Evolutionary conservation across 2,888 invertebrate species (phyloP), one percentile per base, ranked within the genome.

Genomic region (Lymantria dispar): DNA sequence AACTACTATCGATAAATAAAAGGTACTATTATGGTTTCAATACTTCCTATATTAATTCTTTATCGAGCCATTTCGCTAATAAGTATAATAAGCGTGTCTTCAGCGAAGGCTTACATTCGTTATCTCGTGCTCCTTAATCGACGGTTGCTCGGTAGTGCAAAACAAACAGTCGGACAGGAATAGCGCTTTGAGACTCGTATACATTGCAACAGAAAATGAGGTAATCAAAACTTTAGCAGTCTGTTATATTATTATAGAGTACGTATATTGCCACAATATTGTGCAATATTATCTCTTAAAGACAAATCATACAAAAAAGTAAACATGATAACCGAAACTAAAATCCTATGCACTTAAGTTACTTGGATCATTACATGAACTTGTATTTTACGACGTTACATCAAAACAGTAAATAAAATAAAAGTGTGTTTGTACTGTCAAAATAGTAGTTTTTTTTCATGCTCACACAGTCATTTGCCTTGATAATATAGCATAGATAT

Each of bases 101-200:
- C 64, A 63, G 67, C 66, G 62, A 71, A 62, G 60, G 59, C 62
- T 57, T 67, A 61, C 66, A 57, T 60, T 50, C 54, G 68, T 70
- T 76, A 72, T 72, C 71, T 76, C 62, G 50, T 54, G 69, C 69
- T 64, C 60, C 60, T 70, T 81, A 82, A 85, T 83, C 79, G 74
- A 63, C 74, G 69, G 78, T 80, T 76, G 80, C 76, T 75, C 78
- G 72, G 72, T 66, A 59, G 64, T 61, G 68, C 76, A 84, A 85
- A 84, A 84, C 80, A 85, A 85, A 86, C 81, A 85, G 55, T 64
- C 64, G 53, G 62, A 72, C 67, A 60, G 74, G 83, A 83, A 85
- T 83, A 11, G 38, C 68, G 60, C 62, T 64, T 66, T 51, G 76
- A 46, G 46, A 13, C n/a, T 13, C 36, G 13, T 41, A 14, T 30